Conservation (phyloP, 1,140 invertebrate genomes). For the Pseudomyrmex dendroicus region DNA sequence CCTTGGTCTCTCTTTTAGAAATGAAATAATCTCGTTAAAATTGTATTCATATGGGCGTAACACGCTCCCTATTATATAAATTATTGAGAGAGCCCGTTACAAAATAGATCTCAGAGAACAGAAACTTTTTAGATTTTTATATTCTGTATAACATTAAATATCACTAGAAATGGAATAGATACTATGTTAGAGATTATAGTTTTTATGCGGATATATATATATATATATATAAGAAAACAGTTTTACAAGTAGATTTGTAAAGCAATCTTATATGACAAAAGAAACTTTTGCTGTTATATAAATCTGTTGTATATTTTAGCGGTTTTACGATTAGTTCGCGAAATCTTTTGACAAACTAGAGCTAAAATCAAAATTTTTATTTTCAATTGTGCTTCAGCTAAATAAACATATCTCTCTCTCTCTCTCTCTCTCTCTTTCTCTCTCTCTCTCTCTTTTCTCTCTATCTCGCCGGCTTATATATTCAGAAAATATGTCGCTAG, state of each 20-base stretch:
- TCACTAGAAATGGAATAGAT: background rate
- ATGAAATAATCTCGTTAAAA: constrained; percentile 6
- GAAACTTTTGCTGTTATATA: background rate
- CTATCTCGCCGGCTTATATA: background rate
- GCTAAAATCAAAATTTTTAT: constrained; percentile 16
- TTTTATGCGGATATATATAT: background rate
- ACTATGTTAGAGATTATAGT: background rate
- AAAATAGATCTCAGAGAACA: background rate
- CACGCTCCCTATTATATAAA: background rate
- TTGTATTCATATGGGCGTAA: background rate
- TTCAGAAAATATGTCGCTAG: constrained; percentile 34
- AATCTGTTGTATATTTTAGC: too few species aligned
- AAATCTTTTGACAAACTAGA: background rate
- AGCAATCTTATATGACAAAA: background rate
- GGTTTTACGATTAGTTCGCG: background rate
- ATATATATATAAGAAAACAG: too few species aligned
- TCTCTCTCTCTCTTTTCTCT: too few species aligned
- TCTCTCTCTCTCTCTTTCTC: too few species aligned
- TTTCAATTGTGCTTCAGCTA: background rate
- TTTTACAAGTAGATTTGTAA: too few species aligned
- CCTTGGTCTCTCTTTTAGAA: constrained; percentile 1
- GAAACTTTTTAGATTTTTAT: too few species aligned
- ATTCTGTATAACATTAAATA: too few species aligned
- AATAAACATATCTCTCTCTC: background rate
- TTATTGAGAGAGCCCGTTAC: background rate